phyloP scores from a whole-genome alignment of 2,113 vertebrate genomes.

The Rhodinocichla rosea region DNA sequence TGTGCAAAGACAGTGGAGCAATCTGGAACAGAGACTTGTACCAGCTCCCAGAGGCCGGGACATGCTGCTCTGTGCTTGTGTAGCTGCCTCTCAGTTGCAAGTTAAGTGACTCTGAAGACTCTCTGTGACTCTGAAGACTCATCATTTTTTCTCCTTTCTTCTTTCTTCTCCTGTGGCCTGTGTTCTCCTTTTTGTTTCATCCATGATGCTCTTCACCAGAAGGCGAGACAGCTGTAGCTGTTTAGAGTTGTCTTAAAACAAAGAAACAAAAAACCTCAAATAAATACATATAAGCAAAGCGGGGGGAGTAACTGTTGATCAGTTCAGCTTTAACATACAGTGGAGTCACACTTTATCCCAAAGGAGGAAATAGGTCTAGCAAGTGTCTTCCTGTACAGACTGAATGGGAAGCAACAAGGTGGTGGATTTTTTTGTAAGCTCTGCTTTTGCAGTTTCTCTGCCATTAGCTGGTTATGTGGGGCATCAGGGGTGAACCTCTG shows the following conservation, averaged over 20 bases:
- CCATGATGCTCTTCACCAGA: not conserved
- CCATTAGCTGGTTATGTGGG: not conserved
- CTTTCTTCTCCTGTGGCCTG: not conserved
- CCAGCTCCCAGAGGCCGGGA: not conserved
- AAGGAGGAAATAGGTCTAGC: constrained; percentile 74
- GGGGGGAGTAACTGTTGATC: not conserved
- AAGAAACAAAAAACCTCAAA: not conserved
- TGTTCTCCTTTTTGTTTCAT: constrained; percentile 45
- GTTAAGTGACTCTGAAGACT: constrained; percentile 25
- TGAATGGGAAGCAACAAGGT: constrained; percentile 69
- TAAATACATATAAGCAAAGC: not conserved
- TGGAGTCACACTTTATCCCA: constrained; percentile 27
- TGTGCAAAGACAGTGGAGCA: not conserved
- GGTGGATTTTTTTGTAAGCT: not conserved
- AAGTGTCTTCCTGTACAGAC: constrained; percentile 79
- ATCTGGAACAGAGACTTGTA: not conserved
- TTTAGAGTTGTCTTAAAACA: not conserved
- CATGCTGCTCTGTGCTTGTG: not conserved
- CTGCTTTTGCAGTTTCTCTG: not conserved
- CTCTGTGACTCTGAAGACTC: constrained; percentile 21
- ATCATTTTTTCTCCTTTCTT: constrained; percentile 48
- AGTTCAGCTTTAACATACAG: not conserved
- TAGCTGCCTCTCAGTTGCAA: not conserved
- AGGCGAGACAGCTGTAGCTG: not conserved
- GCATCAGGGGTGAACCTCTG: not conserved